Conservation (phyloP, 92 coral and sea anemone species). For the Palythoa grandis region DNA sequence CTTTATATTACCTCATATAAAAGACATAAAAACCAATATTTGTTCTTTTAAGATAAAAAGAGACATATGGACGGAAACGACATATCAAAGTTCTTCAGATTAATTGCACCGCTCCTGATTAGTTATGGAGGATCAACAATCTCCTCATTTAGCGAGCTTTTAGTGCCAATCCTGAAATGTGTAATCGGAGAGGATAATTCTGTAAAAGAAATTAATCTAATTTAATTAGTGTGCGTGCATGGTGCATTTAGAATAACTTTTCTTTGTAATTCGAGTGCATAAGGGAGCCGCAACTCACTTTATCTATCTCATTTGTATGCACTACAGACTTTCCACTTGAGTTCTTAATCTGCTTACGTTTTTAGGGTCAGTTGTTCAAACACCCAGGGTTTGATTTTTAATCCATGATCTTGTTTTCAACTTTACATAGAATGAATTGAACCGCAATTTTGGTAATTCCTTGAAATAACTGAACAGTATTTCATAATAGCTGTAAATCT, state of each 20-base stretch:
- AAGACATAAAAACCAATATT: conserved; percentile 18
- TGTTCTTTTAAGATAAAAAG: conserved; percentile 13
- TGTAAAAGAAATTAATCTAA: background rate
- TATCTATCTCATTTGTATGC: background rate
- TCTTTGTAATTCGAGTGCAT: background rate
- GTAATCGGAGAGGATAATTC: background rate
- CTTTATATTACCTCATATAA: conserved; percentile 18
- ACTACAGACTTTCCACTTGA: background rate
- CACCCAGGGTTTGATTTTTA: no score
- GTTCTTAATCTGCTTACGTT: background rate
- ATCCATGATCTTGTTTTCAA: no score
- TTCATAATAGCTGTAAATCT: no score
- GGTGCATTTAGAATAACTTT: background rate
- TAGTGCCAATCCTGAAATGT: background rate
- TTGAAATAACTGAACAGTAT: no score
- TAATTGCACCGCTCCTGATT: background rate
- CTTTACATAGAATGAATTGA: no score
- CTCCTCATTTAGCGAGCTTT: background rate
- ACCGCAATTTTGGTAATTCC: no score
- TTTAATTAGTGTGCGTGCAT: conserved; percentile 3
- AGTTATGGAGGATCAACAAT: background rate
- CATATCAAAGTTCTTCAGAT: conserved; percentile 23
- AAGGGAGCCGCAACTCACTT: background rate
- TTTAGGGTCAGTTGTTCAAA: background rate
- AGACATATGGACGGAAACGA: conserved; percentile 11